These are phyloP conservation scores for Eurypyga helias DNA, from an alignment of 2,113 vertebrate species.

Conservation along the genomic window DNA sequence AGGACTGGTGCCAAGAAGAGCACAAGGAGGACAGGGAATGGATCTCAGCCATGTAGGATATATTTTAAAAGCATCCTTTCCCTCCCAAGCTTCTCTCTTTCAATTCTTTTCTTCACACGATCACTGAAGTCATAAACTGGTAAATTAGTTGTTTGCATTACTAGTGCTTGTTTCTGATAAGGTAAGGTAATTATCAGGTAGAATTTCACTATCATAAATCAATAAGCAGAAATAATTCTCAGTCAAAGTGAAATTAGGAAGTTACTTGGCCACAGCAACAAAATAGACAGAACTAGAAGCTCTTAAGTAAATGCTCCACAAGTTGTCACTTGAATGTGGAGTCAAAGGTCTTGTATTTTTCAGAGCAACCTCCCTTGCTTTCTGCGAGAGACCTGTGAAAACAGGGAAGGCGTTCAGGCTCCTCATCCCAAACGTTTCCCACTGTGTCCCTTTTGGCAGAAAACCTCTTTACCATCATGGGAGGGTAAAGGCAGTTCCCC, in stretches of 20 bases:
- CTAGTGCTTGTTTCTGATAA: background rate
- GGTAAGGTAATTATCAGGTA: background rate
- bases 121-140: background rate
- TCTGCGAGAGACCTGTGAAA: background rate
- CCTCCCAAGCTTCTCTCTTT: background rate
- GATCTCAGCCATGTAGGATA: background rate
- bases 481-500: background rate
- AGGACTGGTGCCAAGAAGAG: background rate
- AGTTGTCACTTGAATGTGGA: background rate
- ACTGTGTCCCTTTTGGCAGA: background rate
- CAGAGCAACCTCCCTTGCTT: accelerated
- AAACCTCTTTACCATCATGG: background rate
- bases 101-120: background rate
- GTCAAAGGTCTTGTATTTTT: background rate
- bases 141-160: background rate
- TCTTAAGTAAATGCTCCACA: background rate
- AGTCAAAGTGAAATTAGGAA: background rate
- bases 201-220: background rate
- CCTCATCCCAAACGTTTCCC: background rate
- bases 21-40: background rate
- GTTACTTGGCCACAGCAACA: background rate
- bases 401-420: background rate
- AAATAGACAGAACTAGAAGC: background rate
- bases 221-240: background rate
- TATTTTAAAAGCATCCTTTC: background rate